Base-by-base conservation (phyloP, 2,797 vertebrate species). In the Tympanoctomys barrerae region DNA sequence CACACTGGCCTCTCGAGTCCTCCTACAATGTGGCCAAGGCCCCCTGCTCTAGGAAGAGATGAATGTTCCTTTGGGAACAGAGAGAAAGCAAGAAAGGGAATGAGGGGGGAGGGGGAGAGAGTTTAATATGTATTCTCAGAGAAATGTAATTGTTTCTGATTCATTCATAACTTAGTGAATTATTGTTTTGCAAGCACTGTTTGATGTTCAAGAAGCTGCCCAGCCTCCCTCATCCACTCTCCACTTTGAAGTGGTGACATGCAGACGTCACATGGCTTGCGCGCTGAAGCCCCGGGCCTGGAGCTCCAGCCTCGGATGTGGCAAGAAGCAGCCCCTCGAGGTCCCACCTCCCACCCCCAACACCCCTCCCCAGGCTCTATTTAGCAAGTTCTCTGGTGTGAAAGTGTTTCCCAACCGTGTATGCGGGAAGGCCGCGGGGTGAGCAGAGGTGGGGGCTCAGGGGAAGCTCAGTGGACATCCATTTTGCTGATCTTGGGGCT, bases 101-200 rank as follows among this genome's bases (percentile, higher is more conserved):
- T 2, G 68, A 21, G 68, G 36, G 19, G 39, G 70, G 11, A 12
- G 0, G 13, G 39, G 39, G 21, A 5, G 21, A 39, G 22, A 26
- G 11, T 87, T 87, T 82, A 92, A 94, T 24, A 89, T 33, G 77
- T 77, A 87, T 93, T 90, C 68, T 31, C 78, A 89, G 84, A 86
- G 82, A 96, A 87, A 87, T 78, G 57, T 19, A 80, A 93, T 61
- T 87, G 33, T 71, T 97, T 97, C 96, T 96, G 84, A 97, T 96
- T 96, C 95, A 95, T 88, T 96, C 89, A 77, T 68, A 96, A 96
- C 81, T 95, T 93, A 91, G 61, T 71, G 79, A 71, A 91, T 80
- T 75, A 71, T 71, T 96, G 73, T 96, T 94, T 93, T 97, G 96
- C 94, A 96, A 94, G 87, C 49, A 2, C 75, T 22, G 26, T 71